Evolutionary conservation across 1,140 invertebrate species (phyloP), one percentile per base, ranked within the genome.

Genomic region (Drosophila pandora): DNA sequence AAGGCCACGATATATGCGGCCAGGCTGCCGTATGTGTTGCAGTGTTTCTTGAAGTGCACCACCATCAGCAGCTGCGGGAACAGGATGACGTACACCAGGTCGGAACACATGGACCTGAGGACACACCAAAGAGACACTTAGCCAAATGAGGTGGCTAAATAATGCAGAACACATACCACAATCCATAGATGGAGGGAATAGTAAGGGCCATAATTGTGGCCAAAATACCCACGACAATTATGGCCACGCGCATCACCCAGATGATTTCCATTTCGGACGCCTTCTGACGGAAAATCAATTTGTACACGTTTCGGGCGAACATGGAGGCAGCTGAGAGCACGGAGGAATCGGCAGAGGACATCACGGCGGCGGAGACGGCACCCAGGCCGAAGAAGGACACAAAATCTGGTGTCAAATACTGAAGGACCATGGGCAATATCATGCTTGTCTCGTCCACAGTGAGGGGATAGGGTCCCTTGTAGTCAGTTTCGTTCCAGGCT

Each of bases 301-400:
- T 98, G 94, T 99, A 99, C 64, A 99, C 96, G 92, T 99, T 99
- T 90, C 98, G 95, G 55, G 98, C 98, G 92, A 99, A 99, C 98
- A 99, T 99, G 13, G 98, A 98, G 69, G 97, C 97, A 2, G 98
- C 98, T 13, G 97, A 98, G 8, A 99, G 94, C 25, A 99, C 97
- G 67, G 98, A 99, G 39, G 98, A 99, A 92, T 99, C 98, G 0
- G 98, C 98, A 2, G 98, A 99, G 28, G 98, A 99, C 98, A 99
- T 99, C 25, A 99, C 98, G 9, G 98, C 98, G 2, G 98, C 98
- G 0, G 98, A 99, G 3, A 99, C 97, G n/a, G 98, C 98, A 0
- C 98, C 98, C 62, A 99, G 93, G 0, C 98, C 98, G 90, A 99
- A 97, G 93, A 99, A 99, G 2, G 98, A 97, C 2, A 99, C 96